phyloP scores from a whole-genome alignment of 2,797 vertebrate genomes.

The Clamator glandarius region DNA sequence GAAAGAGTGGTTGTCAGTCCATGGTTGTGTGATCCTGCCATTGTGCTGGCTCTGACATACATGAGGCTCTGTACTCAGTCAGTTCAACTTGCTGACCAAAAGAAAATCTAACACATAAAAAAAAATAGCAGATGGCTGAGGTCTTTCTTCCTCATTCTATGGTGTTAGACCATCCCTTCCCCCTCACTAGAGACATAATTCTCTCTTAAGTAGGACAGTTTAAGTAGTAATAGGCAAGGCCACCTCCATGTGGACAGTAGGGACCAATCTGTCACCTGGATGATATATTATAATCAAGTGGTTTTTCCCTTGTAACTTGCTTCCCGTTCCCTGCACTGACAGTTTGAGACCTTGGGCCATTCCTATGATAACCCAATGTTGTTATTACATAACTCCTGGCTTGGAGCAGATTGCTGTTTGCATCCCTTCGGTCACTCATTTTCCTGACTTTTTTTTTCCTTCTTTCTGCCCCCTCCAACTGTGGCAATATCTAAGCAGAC shows the following conservation, averaged over 20 bases:
- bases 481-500: neutral
- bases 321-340: neutral
- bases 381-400: neutral
- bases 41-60: neutral
- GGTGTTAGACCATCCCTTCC: neutral
- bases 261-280: neutral
- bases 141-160: neutral
- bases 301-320: neutral
- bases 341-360: neutral
- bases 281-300: neutral
- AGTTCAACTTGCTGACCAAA: neutral
- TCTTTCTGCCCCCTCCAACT: neutral
- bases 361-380: neutral
- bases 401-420: neutral
- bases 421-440: neutral
- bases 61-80: neutral
- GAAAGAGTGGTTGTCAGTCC: neutral
- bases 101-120: neutral
- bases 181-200: neutral
- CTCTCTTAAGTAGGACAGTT: neutral
- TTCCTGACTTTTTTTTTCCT: neutral
- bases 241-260: fast-evolving
- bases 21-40: neutral
- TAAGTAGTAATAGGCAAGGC: neutral
- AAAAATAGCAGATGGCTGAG: neutral